Base-by-base conservation (phyloP, 2,888 invertebrate genomes). In the Drosophila nigricruria region DNA sequence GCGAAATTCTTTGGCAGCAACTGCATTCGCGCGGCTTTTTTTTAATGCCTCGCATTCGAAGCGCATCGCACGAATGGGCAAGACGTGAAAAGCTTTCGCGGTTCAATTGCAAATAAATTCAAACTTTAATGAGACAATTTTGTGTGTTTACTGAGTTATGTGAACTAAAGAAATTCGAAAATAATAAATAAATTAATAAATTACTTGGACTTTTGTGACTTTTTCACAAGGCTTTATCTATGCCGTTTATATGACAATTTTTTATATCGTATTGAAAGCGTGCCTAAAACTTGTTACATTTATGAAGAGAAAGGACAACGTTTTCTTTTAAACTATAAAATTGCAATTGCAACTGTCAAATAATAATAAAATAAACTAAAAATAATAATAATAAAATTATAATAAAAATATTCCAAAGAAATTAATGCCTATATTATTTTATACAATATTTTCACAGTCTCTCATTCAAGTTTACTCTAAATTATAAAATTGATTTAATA, bases 21-120 rank as follows among this genome's bases (percentile, higher is more conserved):
- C 43, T 56, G 81, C 73, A 69, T 52, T 80, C 72, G 69, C 63
- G 25, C 62, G 65, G 62, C 57, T 18, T 49, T 30, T 27, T 30
- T n/a, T 49, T n/a, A n/a, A 6, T 18, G 12, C 30, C 14, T 30
- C 60, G 59, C 86, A 87, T 79, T 87, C 74, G 75, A 73, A 69
- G 70, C 57, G 67, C 65, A 76, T 62, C 70, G 49, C 73, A 75
- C 77, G 73, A 77, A 54, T 73, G 58, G 64, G 70, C 56, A 74
- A 84, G 88, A 87, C 89, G 88, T 80, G 54, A 54, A 69, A 49
- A 70, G 67, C 67, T 54, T 57, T 52, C 57, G 62, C 42, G 47
- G 40, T 42, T 40, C 53, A 36, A 9, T 30, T 56, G 40, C 12
- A 18, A 53, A 60, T 30, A 54, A 54, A 59, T 62, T 38, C 14